A percentile compares a stretch with the other conserved stretches of the same genome.
Evolutionary conservation across 2,888 invertebrate genomes (phyloP).

Genomic region (Ernsta delagoae): DNA sequence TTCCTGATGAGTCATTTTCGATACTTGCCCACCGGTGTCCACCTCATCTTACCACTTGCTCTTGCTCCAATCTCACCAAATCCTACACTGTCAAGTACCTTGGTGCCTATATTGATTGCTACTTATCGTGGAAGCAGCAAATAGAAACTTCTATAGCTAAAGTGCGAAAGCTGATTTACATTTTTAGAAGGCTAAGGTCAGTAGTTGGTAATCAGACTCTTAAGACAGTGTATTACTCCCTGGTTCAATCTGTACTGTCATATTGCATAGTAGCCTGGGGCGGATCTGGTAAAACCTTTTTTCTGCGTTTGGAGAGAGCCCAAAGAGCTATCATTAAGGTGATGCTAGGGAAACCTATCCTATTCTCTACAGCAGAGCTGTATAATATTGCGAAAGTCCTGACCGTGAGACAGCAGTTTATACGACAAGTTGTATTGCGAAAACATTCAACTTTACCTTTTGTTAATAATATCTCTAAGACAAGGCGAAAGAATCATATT

Average conservation of each 20-base stretch:
- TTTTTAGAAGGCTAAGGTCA: slow-evolving; percentile 2
- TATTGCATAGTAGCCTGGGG: slow-evolving; percentile 16
- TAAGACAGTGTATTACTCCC: slow-evolving; percentile 8
- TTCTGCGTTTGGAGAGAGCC: slow-evolving; percentile 14
- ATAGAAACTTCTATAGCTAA: not conserved
- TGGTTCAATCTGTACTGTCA: slow-evolving; percentile 9
- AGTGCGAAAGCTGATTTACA: not conserved
- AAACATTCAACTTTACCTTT: not conserved
- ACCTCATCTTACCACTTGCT: not conserved
- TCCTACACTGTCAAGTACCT: slow-evolving; percentile 5
- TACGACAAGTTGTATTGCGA: slow-evolving; percentile 6
- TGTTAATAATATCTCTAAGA: not conserved
- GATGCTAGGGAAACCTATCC: slow-evolving; percentile 10
- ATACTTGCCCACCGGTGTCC: slow-evolving; percentile 1
- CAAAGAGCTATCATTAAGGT: slow-evolving; percentile 12
- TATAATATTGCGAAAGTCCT: slow-evolving; percentile 10
- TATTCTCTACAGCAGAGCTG: slow-evolving; percentile 25
- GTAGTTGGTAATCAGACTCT: slow-evolving; percentile 2
- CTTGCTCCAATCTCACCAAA: not conserved
- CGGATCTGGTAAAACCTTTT: not conserved
- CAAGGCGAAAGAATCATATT: not conserved
- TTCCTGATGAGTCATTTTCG: slow-evolving; percentile 4
- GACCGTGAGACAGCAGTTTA: slow-evolving; percentile 13
- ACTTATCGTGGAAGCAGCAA: slow-evolving; percentile 8
- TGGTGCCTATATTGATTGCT: not conserved